Conservation (phyloP, 2,888 invertebrate genomes). For the Drosophila merina region DNA sequence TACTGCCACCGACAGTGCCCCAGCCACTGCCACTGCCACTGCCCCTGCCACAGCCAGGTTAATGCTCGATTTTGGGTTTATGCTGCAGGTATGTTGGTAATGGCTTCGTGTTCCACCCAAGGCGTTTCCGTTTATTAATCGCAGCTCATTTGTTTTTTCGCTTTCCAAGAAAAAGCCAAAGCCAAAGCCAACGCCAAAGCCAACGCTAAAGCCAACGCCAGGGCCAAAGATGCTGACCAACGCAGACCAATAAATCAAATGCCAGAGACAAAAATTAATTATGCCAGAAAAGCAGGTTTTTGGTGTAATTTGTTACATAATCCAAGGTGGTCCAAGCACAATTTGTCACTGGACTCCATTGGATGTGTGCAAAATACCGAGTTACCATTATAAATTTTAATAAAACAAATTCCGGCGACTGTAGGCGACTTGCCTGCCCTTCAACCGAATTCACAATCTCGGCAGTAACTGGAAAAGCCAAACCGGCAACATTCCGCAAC, state of each 20-base stretch:
- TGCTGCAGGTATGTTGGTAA: conserved; percentile 49
- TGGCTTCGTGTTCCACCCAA: conserved; percentile 42
- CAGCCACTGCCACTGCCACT: not conserved
- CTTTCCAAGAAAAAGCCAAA: not conserved
- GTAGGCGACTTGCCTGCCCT: conserved; percentile 5
- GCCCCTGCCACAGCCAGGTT: conserved; percentile 10
- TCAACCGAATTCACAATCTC: conserved; percentile 52
- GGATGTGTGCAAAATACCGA: conserved; percentile 51
- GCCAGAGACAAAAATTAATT: conserved; percentile 48
- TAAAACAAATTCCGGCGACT: conserved; percentile 64
- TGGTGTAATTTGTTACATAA: conserved; percentile 42
- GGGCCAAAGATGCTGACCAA: conserved; percentile 29
- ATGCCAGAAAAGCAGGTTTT: conserved; percentile 30
- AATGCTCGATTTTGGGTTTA: conserved; percentile 40
- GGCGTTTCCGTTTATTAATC: conserved; percentile 46
- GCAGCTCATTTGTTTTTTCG: conserved; percentile 36
- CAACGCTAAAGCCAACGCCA: not conserved
- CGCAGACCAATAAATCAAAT: conserved; percentile 43
- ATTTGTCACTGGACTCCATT: conserved; percentile 39
- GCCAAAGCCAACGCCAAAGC: not conserved
- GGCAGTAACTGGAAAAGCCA: conserved; percentile 51
- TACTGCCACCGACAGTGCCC: not conserved
- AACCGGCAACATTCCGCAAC: conserved; percentile 67
- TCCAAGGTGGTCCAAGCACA: conserved; percentile 13
- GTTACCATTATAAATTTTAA: conserved; percentile 57